phyloP scores from a whole-genome alignment of 2,888 invertebrate species.

The Xestia xanthographa region DNA sequence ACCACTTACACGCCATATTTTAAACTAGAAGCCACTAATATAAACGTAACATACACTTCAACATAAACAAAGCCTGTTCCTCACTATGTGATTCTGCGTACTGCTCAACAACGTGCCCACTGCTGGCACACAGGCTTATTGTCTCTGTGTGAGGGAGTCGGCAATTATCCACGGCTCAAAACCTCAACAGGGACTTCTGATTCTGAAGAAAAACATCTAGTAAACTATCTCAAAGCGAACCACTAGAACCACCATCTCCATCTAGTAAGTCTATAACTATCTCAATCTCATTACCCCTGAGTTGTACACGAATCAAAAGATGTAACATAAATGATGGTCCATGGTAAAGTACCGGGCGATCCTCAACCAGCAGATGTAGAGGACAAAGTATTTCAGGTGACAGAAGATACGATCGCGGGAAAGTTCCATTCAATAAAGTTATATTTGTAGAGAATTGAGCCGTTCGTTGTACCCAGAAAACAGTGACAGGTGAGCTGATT shows the following conservation, averaged over 20 bases:
- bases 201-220: background rate
- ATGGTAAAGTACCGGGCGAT: background rate
- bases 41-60: conserved; percentile 2
- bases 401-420: conserved; percentile 25
- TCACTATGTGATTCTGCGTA: background rate
- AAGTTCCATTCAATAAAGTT: conserved; percentile 58
- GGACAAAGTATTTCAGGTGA: conserved; percentile 14
- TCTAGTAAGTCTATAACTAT: background rate
- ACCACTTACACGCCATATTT: background rate
- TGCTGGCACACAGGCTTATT: background rate
- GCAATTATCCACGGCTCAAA: background rate
- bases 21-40: conserved; percentile 5
- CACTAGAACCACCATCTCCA: background rate
- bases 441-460: conserved; percentile 65
- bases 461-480: conserved; percentile 72
- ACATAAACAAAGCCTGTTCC: conserved; percentile 2
- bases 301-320: background rate
- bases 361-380: conserved; percentile 4
- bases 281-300: background rate
- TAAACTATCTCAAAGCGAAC: conserved; percentile 4
- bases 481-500: conserved; percentile 79
- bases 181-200: background rate
- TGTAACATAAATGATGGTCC: conserved; percentile 6
- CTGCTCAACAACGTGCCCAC: background rate
- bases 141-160: background rate